phyloP scores from a whole-genome alignment of 2,113 vertebrate species.

The Nibea coibor region DNA sequence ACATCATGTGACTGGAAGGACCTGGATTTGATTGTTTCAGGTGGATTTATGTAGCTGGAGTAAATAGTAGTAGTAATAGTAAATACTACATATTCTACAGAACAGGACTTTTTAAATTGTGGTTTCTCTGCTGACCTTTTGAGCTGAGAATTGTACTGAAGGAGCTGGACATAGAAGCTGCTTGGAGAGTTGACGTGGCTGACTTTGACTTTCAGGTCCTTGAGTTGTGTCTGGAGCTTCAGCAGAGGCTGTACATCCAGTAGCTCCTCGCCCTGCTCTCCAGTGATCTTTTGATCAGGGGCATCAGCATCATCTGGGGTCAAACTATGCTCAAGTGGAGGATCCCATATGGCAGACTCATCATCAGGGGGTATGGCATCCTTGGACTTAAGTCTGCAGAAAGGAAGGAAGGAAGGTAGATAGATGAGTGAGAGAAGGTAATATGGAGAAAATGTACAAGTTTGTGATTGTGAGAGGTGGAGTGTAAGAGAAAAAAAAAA shows the following conservation, averaged over 20 bases:
- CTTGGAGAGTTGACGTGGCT: constrained; percentile 89
- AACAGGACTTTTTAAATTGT: background rate
- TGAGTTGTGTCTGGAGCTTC: constrained; percentile 58
- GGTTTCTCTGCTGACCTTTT: constrained; percentile 83
- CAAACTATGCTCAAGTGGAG: constrained; percentile 65
- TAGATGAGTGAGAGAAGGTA: background rate
- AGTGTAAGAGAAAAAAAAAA: background rate
- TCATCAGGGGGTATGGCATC: background rate
- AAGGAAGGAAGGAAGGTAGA: background rate
- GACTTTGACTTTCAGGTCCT: constrained; percentile 82
- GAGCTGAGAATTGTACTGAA: constrained; percentile 81
- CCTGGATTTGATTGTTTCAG: background rate
- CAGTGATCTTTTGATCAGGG: rapidly evolving
- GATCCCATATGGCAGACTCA: constrained; percentile 76
- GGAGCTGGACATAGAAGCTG: constrained; percentile 89
- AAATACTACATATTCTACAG: too few relatives aligned
- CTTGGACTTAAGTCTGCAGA: constrained; percentile 25
- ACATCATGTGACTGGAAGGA: background rate
- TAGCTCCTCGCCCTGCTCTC: background rate
- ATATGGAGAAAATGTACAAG: background rate
- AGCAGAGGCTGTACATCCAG: constrained; percentile 53
- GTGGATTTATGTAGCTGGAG: background rate
- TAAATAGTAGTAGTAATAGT: too few relatives aligned
- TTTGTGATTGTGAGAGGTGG: too few relatives aligned
- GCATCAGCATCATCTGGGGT: background rate